Evolutionary conservation across 2,888 invertebrate genomes (phyloP).

Genomic region (Mimachlamys varia): DNA sequence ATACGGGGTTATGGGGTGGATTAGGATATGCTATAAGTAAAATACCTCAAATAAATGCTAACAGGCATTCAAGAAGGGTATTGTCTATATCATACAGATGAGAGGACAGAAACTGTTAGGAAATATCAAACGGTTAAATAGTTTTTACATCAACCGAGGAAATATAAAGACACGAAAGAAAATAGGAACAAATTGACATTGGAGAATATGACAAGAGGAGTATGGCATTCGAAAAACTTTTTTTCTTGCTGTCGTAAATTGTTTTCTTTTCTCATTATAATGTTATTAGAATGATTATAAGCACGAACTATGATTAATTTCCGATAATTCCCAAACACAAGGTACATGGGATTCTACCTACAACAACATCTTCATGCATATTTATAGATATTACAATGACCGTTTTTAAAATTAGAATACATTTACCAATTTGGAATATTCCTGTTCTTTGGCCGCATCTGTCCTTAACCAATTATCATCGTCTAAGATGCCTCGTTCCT

Average conservation of each 20-base stretch:
- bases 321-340: not conserved
- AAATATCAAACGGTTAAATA: too few relatives aligned
- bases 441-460: slow-evolving; percentile 53
- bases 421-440: slow-evolving; percentile 52
- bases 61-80: not conserved
- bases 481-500: slow-evolving; percentile 63
- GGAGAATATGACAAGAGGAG: too few relatives aligned
- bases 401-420: not conserved
- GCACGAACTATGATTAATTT: not conserved
- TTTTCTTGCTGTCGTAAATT: not conserved
- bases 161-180: too few relatives aligned
- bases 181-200: too few relatives aligned
- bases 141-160: too few relatives aligned
- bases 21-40: not conserved
- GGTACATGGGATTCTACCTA: slow-evolving; percentile 18
- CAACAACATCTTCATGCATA: slow-evolving; percentile 33
- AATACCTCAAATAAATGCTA: not conserved
- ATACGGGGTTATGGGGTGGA: too few relatives aligned
- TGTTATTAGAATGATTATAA: not conserved
- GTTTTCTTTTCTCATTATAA: too few relatives aligned
- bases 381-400: not conserved
- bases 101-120: not conserved
- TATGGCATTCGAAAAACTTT: not conserved
- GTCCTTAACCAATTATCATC: slow-evolving; percentile 70
- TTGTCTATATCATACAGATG: not conserved